Base-by-base conservation (phyloP, 2,888 invertebrate species). In the Strigamia maritima region DNA sequence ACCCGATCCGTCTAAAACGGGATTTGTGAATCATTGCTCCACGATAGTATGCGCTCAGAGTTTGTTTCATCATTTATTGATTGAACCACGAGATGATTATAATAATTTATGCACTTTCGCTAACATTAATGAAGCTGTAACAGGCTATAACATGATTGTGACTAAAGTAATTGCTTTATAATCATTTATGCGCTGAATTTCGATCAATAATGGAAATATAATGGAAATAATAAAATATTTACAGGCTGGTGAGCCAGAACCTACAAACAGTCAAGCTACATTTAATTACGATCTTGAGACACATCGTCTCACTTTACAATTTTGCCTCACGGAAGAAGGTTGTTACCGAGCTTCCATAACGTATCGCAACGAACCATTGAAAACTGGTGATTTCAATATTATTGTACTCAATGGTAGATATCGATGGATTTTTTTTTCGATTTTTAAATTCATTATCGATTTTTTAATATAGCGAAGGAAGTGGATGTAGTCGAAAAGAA, bases 1-100 rank as follows among this genome's bases (percentile, higher is more conserved):
- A 49, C 93, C 94, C 81, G 93, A 92, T 87, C 93, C 95, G 79
- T 90, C 92, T 82, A 91, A 94, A 84, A 94, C 94, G 54, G 90
- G 93, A 22, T 94, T 96, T 85, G 90, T 93, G 83, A 90, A 92
- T 82, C 93, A 93, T 84, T 92, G 92, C 83, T 93, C 93, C 81
- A 94, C 94, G 44, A 93, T 95, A 35, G 92, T 95, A 80, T 93
- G 93, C 86, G 92, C 92, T 76, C 92, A 92, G 8, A 92, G 90
- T 60, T 89, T 92, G 78, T 90, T 92, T 75, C 93, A 94, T 84
- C 87, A 90, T 79, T 89, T 97, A 85, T 91, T 92, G 85, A 91
- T 97, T 84, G 95, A 95, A 85, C 95, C 96, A n/a, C 89, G 95
- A 80, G 97, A 97, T 88, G 92, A 93, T 85, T 95, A 92, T 87